These are phyloP conservation scores for Rhamphomyia laevipes DNA, from an alignment of 2,888 invertebrate species.

Conservation along the genomic window DNA sequence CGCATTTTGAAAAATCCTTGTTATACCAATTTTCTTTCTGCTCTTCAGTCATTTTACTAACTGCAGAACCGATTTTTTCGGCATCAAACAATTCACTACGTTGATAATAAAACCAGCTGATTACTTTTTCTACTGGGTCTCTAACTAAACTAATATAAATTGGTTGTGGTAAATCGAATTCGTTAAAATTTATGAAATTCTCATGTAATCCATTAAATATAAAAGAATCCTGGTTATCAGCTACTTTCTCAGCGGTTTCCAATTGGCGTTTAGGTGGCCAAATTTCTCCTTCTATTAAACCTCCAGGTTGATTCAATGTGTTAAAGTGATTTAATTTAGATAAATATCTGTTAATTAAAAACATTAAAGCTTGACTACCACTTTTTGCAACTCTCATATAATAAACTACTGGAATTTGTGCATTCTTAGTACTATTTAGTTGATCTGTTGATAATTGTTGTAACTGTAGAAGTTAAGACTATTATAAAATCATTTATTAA, in stretches of 20 bases:
- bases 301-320: too few species aligned
- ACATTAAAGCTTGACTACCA: constrained; percentile 65
- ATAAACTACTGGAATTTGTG: constrained; percentile 57
- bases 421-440: constrained; percentile 62
- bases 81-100: constrained; percentile 26
- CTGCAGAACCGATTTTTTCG: neutral
- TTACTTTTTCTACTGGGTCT: constrained; percentile 77
- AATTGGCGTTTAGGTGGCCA: constrained; percentile 57
- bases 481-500: too few species aligned
- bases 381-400: constrained; percentile 36
- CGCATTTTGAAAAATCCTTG: constrained; percentile 68
- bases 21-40: constrained; percentile 15
- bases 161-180: constrained; percentile 63
- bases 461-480: neutral
- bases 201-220: constrained; percentile 42
- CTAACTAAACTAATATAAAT: constrained; percentile 80
- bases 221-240: neutral
- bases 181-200: constrained; percentile 76
- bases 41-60: too few species aligned
- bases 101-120: constrained; percentile 82
- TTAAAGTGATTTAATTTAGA: too few species aligned
- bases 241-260: constrained; percentile 54
- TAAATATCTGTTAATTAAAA: constrained; percentile 28
- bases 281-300: constrained; percentile 13
- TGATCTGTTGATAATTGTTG: neutral